Conservation (phyloP, 2,888 invertebrate species). For the Plusia festucae region DNA sequence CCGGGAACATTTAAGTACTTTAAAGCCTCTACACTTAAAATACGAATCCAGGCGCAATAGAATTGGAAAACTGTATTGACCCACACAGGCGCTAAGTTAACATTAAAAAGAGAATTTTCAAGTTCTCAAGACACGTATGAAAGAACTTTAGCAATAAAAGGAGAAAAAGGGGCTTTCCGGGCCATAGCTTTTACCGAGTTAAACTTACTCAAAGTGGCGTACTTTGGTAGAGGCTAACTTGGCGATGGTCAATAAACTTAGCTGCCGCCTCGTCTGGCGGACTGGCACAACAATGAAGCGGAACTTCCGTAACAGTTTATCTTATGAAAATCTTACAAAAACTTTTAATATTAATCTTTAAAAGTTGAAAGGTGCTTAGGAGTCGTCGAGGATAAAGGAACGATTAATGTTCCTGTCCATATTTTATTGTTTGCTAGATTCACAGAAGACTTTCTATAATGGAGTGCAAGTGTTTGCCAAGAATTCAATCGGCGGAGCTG, state of each 20-base stretch:
- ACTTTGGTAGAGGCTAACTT: constrained; percentile 76
- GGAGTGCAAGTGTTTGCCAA: constrained; percentile 70
- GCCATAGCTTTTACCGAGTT: constrained; percentile 82
- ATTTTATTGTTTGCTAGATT: constrained; percentile 42
- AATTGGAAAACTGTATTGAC: constrained; percentile 44
- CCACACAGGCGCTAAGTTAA: constrained; percentile 53
- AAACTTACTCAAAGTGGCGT: constrained; percentile 83
- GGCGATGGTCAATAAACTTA: constrained; percentile 84
- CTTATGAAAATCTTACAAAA: constrained; percentile 70
- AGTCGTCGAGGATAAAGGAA: constrained; percentile 50
- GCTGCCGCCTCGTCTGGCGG: constrained; percentile 68
- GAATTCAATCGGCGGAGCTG: constrained; percentile 72
- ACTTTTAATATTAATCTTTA: constrained; percentile 69
- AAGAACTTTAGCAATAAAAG: constrained; percentile 86
- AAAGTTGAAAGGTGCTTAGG: constrained; percentile 54
- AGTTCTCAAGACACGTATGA: constrained; percentile 81
- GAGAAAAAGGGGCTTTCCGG: constrained; percentile 79
- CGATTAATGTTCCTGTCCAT: constrained; percentile 59
- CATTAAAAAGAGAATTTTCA: constrained; percentile 72
- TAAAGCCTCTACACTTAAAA: constrained; percentile 61
- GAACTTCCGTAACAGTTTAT: constrained; percentile 74
- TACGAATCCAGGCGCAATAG: constrained; percentile 54
- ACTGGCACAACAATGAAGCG: constrained; percentile 75
- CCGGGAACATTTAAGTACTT: constrained; percentile 63
- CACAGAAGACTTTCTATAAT: constrained; percentile 33